phyloP scores from a whole-genome alignment of 2,888 invertebrate species.

The Scaptomyza flava region DNA sequence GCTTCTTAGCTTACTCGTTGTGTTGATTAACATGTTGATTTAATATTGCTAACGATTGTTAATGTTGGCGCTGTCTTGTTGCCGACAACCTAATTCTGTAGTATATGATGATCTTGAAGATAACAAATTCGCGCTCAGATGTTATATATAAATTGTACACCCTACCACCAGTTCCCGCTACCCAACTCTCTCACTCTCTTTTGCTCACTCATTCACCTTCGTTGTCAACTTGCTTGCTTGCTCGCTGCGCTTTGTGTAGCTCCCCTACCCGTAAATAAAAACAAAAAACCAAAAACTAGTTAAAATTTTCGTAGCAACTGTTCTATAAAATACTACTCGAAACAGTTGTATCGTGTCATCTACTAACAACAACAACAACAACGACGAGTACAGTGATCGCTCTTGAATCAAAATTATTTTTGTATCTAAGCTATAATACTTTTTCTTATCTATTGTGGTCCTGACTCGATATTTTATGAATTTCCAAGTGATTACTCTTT shows the following conservation, averaged over 20 bases:
- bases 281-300: constrained; percentile 3
- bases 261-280: not conserved
- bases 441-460: too few species aligned
- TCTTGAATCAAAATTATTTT: not conserved
- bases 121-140: constrained; percentile 7
- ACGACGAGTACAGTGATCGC: constrained; percentile 10
- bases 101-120: constrained; percentile 9
- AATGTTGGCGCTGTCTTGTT: not conserved
- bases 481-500: constrained; percentile 7
- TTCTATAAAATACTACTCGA: constrained; percentile 18
- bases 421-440: too few species aligned
- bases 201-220: constrained; percentile 6
- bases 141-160: not conserved
- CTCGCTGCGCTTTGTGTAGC: constrained; percentile 50
- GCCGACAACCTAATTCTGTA: constrained; percentile 14
- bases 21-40: constrained; percentile 42
- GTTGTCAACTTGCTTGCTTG: constrained; percentile 22
- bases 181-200: constrained; percentile 4
- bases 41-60: constrained; percentile 41
- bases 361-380: constrained; percentile 29
- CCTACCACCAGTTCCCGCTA: not conserved
- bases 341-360: constrained; percentile 32
- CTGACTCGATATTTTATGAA: not conserved
- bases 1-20: constrained; percentile 23
- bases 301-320: not conserved